These are phyloP conservation scores for Nycticebus coucang DNA, from an alignment of 2,113 vertebrate genomes.

Conservation along the genomic window DNA sequence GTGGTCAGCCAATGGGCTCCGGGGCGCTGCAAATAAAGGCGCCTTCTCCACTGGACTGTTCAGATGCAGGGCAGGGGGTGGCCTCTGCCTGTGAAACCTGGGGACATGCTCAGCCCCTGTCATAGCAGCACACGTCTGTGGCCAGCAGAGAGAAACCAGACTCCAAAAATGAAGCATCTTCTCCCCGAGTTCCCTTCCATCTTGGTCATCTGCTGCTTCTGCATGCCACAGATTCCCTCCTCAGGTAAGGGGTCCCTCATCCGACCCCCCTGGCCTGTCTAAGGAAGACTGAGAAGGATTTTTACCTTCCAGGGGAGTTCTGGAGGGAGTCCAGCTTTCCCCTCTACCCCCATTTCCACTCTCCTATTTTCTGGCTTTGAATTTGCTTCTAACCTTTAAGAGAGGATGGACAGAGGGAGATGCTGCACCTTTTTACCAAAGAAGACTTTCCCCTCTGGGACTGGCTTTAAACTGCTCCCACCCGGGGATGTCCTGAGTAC, in stretches of 20 bases:
- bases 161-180: constrained; percentile 67
- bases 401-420: neutral
- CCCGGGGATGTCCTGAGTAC: neutral
- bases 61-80: neutral
- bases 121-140: neutral
- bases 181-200: constrained; percentile 11
- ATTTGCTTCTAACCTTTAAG: neutral
- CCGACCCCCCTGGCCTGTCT: neutral
- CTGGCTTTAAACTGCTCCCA: neutral
- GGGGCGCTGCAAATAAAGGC: constrained; percentile 56
- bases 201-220: constrained; percentile 75
- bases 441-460: neutral
- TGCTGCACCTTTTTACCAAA: neutral
- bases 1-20: constrained; percentile 54
- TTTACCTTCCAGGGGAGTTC: neutral
- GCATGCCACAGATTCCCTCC: constrained; percentile 52
- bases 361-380: neutral
- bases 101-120: constrained; percentile 26
- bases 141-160: constrained; percentile 16
- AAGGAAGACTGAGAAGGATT: neutral
- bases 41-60: neutral
- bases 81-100: neutral
- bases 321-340: neutral
- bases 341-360: neutral
- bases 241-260: constrained; percentile 75